A percentile compares a stretch with the other conserved stretches of the same genome.
phyloP scores from a whole-genome alignment of 2,888 invertebrate genomes.

The Gymnocheta viridis region DNA sequence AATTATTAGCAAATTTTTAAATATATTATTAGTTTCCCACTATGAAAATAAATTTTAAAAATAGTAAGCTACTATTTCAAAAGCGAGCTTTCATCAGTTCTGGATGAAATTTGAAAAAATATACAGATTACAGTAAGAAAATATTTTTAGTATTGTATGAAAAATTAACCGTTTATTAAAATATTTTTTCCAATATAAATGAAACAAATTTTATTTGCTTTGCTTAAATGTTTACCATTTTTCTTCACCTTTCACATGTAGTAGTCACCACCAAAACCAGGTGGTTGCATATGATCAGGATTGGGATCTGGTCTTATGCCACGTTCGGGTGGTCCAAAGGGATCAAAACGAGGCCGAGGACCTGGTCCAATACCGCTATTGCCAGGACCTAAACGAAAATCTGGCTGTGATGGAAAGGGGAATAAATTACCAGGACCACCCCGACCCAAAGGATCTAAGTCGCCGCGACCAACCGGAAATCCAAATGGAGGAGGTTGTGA shows the following conservation, averaged over 20 bases:
- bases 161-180: slow-evolving; percentile 2
- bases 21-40: too few species aligned
- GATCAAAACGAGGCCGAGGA: slow-evolving; percentile 89
- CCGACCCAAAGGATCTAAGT: slow-evolving; percentile 89
- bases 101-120: neutral
- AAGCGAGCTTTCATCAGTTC: too few species aligned
- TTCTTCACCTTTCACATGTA: slow-evolving; percentile 75
- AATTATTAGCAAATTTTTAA: too few species aligned
- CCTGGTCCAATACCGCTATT: slow-evolving; percentile 76
- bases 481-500: slow-evolving; percentile 76
- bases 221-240: neutral
- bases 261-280: slow-evolving; percentile 83
- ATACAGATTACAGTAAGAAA: too few species aligned
- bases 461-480: slow-evolving; percentile 86
- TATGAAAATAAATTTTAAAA: too few species aligned
- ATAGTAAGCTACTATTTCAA: too few species aligned
- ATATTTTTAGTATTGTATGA: neutral
- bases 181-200: neutral
- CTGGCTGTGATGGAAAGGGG: slow-evolving; percentile 73
- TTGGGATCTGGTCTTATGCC: slow-evolving; percentile 83
- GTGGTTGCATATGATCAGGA: slow-evolving; percentile 88
- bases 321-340: slow-evolving; percentile 87
- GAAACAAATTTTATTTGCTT: neutral
- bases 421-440: slow-evolving; percentile 79
- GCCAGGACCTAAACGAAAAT: slow-evolving; percentile 57